A percentile compares a stretch with the other conserved stretches of the same genome.
Conservation (phyloP, 2,797 vertebrate species). For the Tolypeutes matacus region DNA sequence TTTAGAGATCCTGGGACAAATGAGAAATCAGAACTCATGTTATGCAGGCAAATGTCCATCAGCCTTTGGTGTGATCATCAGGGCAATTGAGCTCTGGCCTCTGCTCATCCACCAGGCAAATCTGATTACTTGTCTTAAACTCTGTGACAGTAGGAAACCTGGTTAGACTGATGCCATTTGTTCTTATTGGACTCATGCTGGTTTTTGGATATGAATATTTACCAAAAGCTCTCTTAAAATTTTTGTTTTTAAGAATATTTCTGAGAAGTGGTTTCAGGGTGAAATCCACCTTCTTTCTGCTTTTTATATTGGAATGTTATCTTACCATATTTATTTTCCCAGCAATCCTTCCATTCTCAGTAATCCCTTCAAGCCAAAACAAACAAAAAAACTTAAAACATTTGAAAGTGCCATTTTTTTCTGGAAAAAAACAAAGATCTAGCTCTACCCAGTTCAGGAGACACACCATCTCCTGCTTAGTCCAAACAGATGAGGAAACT, state of each 20-base stretch:
- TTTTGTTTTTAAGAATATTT: constrained; percentile 54
- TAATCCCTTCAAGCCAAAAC: background rate
- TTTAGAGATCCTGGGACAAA: constrained; percentile 33
- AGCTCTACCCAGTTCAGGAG: background rate
- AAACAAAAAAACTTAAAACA: background rate
- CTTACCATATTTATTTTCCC: background rate
- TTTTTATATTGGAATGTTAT: background rate
- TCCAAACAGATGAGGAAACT: background rate
- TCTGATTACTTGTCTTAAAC: background rate
- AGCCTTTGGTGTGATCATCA: background rate
- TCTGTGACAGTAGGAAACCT: background rate
- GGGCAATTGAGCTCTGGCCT: background rate
- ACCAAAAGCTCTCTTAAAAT: background rate
- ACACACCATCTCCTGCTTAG: background rate
- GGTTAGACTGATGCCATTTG: background rate
- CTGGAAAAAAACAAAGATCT: background rate
- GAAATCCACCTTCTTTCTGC: background rate
- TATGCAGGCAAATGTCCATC: accelerated
- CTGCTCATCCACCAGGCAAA: background rate
- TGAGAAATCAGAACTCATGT: background rate
- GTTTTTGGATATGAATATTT: background rate
- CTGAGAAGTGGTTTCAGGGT: constrained; percentile 1
- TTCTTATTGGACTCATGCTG: background rate
- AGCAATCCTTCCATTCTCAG: background rate
- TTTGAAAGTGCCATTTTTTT: background rate